Evolutionary conservation across 2,797 vertebrate species (phyloP), one percentile per base, ranked within the genome.

Genomic region (Halcyon leucocephala): DNA sequence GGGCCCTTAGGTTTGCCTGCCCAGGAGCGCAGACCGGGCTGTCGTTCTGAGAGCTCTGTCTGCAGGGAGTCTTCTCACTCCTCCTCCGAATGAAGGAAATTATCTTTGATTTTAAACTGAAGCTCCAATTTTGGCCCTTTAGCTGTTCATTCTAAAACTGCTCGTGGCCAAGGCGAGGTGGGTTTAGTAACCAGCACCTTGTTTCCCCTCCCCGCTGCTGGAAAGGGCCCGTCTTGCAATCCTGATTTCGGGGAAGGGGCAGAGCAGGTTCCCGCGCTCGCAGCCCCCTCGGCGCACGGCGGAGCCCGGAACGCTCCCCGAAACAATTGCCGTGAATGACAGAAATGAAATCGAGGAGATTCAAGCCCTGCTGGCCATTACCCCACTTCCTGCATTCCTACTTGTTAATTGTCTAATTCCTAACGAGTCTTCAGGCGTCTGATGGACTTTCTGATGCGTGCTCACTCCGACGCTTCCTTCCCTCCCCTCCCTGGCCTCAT

Each of bases 341-440:
- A 95, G 94, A 81, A 89, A 55, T 80, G 52, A 90, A 95, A 93
- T 91, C 52, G 18, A 95, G 94, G 96, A 93, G 96, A 94, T 95
- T 81, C 94, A 3, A 86, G 93, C 86, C 81, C 83, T 67, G 78
- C 64, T 87, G 95, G 91, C 96, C 94, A 93, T 96, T 95, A 93
- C 90, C 86, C 94, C 81, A 12, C 96, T 96, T 96, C 95, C 96
- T 96, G 92, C 94, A 77, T 97, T 95, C 94, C 95, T 80, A 73
- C 93, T 96, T 95, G 91, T 97, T 96, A 96, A 95, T 97, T 96
- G 96, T 82, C 86, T 96, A 95, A 97, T 96, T 97, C 91, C 95
- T 96, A 96, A 95, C 90, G 82, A 95, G 57, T 93, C 95, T 67
- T 93, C 13, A 16, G 84, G 71, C 84, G 7, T 83, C 93, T 72